Percentiles rank a stretch among this genome's conserved stretches.
Conservation (phyloP, 1,140 invertebrate genomes). For the Charaxes varanes region DNA sequence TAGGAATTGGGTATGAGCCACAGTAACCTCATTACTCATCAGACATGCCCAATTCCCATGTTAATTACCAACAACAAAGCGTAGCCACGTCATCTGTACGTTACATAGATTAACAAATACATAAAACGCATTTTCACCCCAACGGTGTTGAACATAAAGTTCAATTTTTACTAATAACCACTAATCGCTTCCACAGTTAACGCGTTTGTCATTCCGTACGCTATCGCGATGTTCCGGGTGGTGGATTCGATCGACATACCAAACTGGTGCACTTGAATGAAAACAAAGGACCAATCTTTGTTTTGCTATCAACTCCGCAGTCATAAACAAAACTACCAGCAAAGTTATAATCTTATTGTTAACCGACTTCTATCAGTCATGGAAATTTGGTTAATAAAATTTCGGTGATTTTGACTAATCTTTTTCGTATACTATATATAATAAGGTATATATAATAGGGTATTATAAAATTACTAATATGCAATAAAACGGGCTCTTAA, state of each 20-base stretch:
- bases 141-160: neutral
- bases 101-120: neutral
- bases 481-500: too few relatives aligned
- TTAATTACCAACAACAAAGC: conserved; percentile 16
- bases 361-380: too few relatives aligned
- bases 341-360: too few relatives aligned
- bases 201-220: conserved; percentile 15
- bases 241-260: neutral
- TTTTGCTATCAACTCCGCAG: too few relatives aligned
- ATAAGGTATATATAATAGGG: too few relatives aligned
- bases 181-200: conserved; percentile 13
- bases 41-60: conserved; percentile 12
- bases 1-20: conserved; percentile 1
- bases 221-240: conserved; percentile 12
- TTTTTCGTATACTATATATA: too few relatives aligned
- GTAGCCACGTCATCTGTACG: neutral
- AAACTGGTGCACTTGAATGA: too few relatives aligned
- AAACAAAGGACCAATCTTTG: conserved; percentile 4
- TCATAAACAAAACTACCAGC: too few relatives aligned
- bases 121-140: conserved; percentile 4
- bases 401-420: too few relatives aligned
- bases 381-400: too few relatives aligned
- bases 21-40: neutral
- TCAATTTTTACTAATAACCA: conserved; percentile 1
- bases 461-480: too few relatives aligned